Evolutionary conservation across 53 echinoderm and acorn worm genomes (phyloP), one percentile per base, ranked within the genome.

Genomic region (Echinometra lucunter): DNA sequence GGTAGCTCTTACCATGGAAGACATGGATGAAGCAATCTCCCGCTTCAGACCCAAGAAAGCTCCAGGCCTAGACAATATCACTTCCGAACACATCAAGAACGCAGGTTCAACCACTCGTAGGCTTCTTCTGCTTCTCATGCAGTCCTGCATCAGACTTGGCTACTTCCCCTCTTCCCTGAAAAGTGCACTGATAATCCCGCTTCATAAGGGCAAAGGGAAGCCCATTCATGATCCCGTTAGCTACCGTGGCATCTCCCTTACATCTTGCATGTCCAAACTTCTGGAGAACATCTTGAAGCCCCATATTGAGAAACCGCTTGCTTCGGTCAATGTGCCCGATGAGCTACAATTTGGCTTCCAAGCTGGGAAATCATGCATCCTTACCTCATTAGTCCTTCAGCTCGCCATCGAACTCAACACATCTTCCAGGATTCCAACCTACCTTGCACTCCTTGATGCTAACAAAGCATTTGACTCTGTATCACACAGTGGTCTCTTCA

Each of bases 271-370:
- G n/a, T n/a, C n/a, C n/a, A n/a, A n/a, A n/a, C n/a, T n/a, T n/a
- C n/a, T n/a, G n/a, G n/a, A n/a, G n/a, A 75, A 35, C 37, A 35
- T 75, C 37, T 7, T 75, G 75, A 75, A 75, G 11, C 75, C 75
- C 6, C 34, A 37, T 32, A 75, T 75, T 75, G 75, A 75, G 16
- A 37, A 34, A 16, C 37, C 75, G 5, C 75, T 75, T 7, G 5
- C 80, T 3, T 2, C 8, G 12, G 18, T 16, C 17, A 16, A 16
- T 42, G 15, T 80, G 2, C 80, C 38, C 2, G 80, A 80, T 21
- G 80, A 80, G 18, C 80, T 80, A 3, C 80, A 80, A 40, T 80
- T 80, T 25, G 75, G 75, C 5, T 75, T 75, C 38, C 75, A 75
- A 35, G 6, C 75, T 12, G n/a, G n/a, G n/a, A n/a, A n/a, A n/a